phyloP scores from a whole-genome alignment of 2,888 invertebrate genomes.

The Ormia ochracea region DNA sequence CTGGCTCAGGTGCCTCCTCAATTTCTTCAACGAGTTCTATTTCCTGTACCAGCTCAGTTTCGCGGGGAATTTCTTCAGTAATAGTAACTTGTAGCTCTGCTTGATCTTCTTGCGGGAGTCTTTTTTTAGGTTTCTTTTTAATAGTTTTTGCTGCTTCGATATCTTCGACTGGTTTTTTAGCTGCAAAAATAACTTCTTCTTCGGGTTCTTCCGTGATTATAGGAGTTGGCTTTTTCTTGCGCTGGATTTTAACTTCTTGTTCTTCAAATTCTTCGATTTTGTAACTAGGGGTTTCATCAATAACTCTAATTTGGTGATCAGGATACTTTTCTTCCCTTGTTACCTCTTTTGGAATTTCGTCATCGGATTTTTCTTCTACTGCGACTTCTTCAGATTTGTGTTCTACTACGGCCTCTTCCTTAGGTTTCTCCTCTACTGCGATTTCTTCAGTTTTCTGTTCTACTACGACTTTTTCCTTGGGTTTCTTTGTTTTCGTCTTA shows the following conservation, averaged over 20 bases:
- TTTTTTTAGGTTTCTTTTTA: constrained; percentile 69
- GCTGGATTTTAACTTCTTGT: constrained; percentile 65
- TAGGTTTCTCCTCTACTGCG: constrained; percentile 66
- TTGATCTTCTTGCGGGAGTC: constrained; percentile 67
- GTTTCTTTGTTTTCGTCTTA: constrained; percentile 70
- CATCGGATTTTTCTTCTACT: constrained; percentile 66
- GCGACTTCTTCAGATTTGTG: constrained; percentile 66
- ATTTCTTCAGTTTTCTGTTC: no score
- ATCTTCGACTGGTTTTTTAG: constrained; percentile 67
- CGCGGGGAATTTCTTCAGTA: constrained; percentile 68
- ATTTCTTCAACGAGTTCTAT: constrained; percentile 70
- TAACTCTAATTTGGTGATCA: constrained; percentile 67
- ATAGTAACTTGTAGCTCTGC: constrained; percentile 71
- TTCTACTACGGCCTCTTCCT: constrained; percentile 70
- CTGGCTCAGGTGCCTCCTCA: constrained; percentile 39
- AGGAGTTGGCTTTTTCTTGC: constrained; percentile 68
- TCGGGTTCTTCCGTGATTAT: constrained; percentile 72
- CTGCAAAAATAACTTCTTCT: constrained; percentile 69
- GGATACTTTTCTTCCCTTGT: constrained; percentile 63
- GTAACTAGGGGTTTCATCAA: constrained; percentile 67
- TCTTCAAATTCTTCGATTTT: constrained; percentile 64
- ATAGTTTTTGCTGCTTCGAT: constrained; percentile 69
- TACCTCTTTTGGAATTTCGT: constrained; percentile 64
- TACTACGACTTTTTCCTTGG: no score
- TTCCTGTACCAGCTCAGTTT: constrained; percentile 67